Conservation (phyloP, 1,140 invertebrate genomes). For the Apis dorsata region DNA sequence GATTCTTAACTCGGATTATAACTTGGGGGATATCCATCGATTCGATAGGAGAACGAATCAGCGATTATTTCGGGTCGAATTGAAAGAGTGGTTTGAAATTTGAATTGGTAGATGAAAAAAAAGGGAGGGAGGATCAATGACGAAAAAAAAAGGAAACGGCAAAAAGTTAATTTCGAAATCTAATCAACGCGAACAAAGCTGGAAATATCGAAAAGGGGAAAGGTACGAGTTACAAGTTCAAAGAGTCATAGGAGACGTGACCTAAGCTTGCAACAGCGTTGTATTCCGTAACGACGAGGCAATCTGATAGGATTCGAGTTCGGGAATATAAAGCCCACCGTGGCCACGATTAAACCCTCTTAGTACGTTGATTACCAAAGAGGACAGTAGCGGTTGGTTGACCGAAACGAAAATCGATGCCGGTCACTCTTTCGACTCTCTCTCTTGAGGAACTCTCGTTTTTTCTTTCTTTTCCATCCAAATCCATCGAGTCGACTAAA, state of each 20-base stretch:
- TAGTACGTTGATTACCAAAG: conserved; percentile 44
- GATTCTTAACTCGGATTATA: conserved; percentile 29
- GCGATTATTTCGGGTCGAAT: too few species aligned
- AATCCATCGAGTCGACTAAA: too few species aligned
- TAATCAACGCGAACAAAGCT: conserved; percentile 40
- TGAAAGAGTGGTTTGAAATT: too few species aligned
- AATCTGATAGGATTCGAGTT: conserved; percentile 48
- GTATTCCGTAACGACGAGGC: conserved; percentile 31
- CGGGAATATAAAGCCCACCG: conserved; percentile 43
- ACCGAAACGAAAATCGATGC: conserved; percentile 34
- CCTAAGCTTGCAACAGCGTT: conserved; percentile 18
- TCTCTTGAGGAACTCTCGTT: background rate
- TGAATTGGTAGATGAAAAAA: too few species aligned
- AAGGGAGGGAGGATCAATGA: too few species aligned
- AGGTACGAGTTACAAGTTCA: conserved; percentile 1
- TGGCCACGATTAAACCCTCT: conserved; percentile 47
- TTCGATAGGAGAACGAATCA: too few species aligned
- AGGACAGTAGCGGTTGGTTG: conserved; percentile 26
- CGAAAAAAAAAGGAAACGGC: background rate
- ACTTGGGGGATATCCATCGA: too few species aligned
- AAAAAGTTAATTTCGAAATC: conserved; percentile 2
- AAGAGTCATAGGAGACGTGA: conserved; percentile 29
- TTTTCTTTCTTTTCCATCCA: background rate
- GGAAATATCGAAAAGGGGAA: background rate
- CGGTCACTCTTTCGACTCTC: background rate